Percentiles rank a stretch among this genome's conserved stretches.
Evolutionary conservation across 2,888 invertebrate species (phyloP).

Genomic region (Amiota mariae): DNA sequence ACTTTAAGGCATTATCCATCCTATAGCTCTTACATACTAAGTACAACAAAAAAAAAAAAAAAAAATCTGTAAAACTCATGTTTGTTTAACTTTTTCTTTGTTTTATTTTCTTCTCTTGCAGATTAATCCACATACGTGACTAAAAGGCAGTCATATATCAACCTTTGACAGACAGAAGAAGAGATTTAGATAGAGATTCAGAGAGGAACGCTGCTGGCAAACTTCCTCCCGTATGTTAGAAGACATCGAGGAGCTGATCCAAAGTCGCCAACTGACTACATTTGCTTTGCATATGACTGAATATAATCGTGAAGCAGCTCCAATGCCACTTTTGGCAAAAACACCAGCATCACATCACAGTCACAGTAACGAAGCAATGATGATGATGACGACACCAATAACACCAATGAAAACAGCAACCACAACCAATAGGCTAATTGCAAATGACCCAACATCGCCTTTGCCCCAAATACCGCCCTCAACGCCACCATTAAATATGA

Average conservation of each 20-base stretch:
- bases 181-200: slow-evolving; percentile 2
- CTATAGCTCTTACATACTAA: slow-evolving; percentile 42
- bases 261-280: slow-evolving; percentile 63
- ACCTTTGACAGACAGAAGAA: background rate
- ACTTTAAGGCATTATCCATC: slow-evolving; percentile 48
- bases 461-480: slow-evolving; percentile 35
- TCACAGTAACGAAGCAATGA: background rate
- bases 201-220: slow-evolving; percentile 30
- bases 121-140: slow-evolving; percentile 48
- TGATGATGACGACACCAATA: slow-evolving; percentile 23
- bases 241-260: slow-evolving; percentile 69
- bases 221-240: slow-evolving; percentile 67
- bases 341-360: background rate
- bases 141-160: slow-evolving; percentile 17
- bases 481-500: slow-evolving; percentile 30
- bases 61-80: slow-evolving; percentile 4
- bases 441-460: slow-evolving; percentile 1
- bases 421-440: slow-evolving; percentile 5
- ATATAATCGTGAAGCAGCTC: slow-evolving; percentile 52
- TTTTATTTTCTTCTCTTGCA: slow-evolving; percentile 31
- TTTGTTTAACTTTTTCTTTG: background rate
- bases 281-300: slow-evolving; percentile 59
- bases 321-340: slow-evolving; percentile 57
- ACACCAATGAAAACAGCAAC: background rate
- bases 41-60: slow-evolving; percentile 24